Percentiles rank a stretch among this genome's conserved stretches.
Conservation (phyloP, 1,140 invertebrate genomes). For the Bombus terrestris region DNA sequence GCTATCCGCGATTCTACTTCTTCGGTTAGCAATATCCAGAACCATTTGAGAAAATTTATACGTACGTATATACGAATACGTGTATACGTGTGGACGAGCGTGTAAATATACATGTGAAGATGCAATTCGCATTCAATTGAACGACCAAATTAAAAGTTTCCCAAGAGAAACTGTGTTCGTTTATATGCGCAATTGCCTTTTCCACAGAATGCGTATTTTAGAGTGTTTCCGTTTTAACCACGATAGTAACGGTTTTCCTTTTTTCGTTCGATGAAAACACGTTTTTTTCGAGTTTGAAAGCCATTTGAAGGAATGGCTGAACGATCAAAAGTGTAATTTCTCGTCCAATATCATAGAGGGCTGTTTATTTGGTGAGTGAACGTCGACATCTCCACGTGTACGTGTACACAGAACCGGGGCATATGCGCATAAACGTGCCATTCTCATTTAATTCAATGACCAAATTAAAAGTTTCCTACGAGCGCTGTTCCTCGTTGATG, state of each 20-base stretch:
- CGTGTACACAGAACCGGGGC: background rate
- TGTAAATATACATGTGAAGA: background rate
- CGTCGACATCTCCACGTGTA: background rate
- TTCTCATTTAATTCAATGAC: conserved; percentile 60
- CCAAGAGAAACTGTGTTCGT: background rate
- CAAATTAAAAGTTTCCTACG: conserved; percentile 66
- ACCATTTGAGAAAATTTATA: conserved; percentile 1
- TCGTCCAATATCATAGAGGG: background rate
- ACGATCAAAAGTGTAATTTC: conserved; percentile 17
- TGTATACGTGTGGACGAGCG: background rate
- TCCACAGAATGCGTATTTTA: conserved; percentile 22
- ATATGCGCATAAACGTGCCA: conserved; percentile 46
- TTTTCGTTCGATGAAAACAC: background rate
- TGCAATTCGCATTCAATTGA: conserved; percentile 27
- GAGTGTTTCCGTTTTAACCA: background rate
- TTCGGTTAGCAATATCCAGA: background rate
- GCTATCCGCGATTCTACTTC: background rate
- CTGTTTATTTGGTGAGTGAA: background rate
- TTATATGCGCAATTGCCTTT: conserved; percentile 23
- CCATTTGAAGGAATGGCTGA: background rate
- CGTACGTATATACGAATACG: background rate
- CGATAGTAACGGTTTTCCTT: background rate
- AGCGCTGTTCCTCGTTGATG: conserved; percentile 53
- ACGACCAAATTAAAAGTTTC: conserved; percentile 46
- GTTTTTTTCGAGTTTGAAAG: background rate